These are phyloP conservation scores for Ophioderma brevispina DNA, from an alignment of 35 echinoderm and acorn worm species.

Conservation along the genomic window DNA sequence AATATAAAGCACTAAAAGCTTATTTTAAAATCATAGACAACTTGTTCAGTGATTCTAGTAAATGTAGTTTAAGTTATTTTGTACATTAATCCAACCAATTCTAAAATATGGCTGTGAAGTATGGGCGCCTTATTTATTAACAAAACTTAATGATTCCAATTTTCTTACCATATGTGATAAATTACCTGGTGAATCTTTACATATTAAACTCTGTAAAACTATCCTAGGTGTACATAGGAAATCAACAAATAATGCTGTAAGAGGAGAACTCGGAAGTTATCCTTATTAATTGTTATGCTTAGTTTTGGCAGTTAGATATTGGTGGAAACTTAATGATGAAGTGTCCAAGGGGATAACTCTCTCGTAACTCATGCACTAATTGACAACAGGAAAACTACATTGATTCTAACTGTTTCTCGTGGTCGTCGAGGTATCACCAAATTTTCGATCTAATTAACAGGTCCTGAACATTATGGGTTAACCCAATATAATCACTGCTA, in stretches of 20 bases:
- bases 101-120: constrained; percentile 16
- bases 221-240: background rate
- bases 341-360: background rate
- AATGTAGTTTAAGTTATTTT: background rate
- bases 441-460: background rate
- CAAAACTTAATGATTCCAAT: background rate
- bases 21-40: constrained; percentile 6
- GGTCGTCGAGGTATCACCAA: background rate
- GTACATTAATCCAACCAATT: background rate
- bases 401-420: background rate
- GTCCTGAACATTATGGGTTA: background rate
- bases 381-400: background rate
- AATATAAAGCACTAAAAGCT: background rate
- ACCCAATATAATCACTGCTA: background rate
- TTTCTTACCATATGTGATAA: background rate
- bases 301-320: background rate
- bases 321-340: constrained; percentile 3
- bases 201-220: constrained; percentile 13
- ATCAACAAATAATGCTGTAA: background rate
- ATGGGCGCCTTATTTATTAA: constrained; percentile 9
- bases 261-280: background rate
- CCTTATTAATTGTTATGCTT: background rate
- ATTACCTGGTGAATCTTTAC: background rate
- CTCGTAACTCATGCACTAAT: background rate
- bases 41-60: background rate